Percentiles rank a stretch among this genome's conserved stretches.
Conservation (phyloP, 2,113 vertebrate genomes). For the Oriolus oriolus region DNA sequence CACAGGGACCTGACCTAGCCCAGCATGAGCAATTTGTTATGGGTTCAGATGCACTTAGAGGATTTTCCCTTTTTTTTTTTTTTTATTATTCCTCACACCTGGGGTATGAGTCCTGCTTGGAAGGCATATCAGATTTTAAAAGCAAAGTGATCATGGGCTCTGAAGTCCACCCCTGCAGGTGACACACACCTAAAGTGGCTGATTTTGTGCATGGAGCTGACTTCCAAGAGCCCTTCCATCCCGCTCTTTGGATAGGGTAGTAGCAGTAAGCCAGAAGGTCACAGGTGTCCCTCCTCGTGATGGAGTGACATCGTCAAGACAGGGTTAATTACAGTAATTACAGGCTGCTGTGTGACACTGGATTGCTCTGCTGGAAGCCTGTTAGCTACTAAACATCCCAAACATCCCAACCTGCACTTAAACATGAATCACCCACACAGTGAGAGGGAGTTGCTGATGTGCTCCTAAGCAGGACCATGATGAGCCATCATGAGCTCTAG, state of each 20-base stretch:
- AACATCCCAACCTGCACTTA: neutral
- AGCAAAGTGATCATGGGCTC: neutral
- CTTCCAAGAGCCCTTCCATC: neutral
- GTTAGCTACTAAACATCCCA: neutral
- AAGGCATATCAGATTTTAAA: neutral
- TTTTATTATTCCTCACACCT: neutral
- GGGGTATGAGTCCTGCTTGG: neutral
- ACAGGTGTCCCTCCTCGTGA: neutral
- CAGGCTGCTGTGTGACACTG: accelerated
- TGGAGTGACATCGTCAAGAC: neutral
- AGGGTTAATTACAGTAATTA: conserved; percentile 14
- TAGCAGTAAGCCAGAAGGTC: neutral
- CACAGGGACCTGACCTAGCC: neutral
- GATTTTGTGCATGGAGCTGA: neutral
- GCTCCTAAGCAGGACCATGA: neutral
- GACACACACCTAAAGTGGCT: neutral
- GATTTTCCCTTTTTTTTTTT: neutral
- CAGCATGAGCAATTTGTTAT: accelerated
- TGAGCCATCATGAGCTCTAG: neutral
- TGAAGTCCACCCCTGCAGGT: neutral
- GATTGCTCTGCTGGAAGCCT: neutral
- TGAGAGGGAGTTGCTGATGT: neutral
- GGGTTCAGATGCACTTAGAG: neutral
- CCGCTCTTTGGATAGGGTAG: neutral
- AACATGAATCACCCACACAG: neutral